Percentiles rank a stretch among this genome's conserved stretches.
Evolutionary conservation across 1,140 invertebrate genomes (phyloP).

Genomic region (Homalodisca vitripennis): DNA sequence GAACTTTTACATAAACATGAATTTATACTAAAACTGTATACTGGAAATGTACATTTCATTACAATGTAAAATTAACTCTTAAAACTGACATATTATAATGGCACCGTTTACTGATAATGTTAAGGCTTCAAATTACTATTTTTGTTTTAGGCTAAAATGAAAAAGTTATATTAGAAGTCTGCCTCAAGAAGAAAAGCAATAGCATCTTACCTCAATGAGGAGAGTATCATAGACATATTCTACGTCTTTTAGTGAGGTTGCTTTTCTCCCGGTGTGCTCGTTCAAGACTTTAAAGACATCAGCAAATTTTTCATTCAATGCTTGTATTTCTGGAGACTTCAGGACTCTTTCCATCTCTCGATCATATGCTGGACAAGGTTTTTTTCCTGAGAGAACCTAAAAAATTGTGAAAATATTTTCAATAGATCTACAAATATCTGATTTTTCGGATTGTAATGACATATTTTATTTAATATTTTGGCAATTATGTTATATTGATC

Average conservation of each 20-base stretch:
- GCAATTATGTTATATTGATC: no score
- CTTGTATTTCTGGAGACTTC: not conserved
- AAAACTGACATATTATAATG: no score
- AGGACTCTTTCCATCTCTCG: not conserved
- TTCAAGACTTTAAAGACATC: constrained; percentile 15
- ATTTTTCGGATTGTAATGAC: no score
- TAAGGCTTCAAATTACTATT: no score
- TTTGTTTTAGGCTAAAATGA: not conserved
- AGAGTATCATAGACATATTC: not conserved
- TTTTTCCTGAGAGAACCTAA: not conserved
- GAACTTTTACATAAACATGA: no score
- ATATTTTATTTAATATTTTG: no score
- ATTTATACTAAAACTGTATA: no score
- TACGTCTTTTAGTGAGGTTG: not conserved
- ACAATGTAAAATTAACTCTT: no score
- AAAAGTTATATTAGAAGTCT: not conserved
- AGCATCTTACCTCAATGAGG: not conserved
- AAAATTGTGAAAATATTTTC: no score
- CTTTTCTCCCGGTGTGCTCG: not conserved
- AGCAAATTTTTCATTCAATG: not conserved
- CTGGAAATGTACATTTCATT: no score
- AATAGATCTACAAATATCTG: no score
- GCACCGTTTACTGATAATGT: no score
- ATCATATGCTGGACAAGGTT: constrained; percentile 7
- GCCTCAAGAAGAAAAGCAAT: not conserved